Base-by-base conservation (phyloP, 2,797 vertebrate genomes). In the Sebastes cheni region DNA sequence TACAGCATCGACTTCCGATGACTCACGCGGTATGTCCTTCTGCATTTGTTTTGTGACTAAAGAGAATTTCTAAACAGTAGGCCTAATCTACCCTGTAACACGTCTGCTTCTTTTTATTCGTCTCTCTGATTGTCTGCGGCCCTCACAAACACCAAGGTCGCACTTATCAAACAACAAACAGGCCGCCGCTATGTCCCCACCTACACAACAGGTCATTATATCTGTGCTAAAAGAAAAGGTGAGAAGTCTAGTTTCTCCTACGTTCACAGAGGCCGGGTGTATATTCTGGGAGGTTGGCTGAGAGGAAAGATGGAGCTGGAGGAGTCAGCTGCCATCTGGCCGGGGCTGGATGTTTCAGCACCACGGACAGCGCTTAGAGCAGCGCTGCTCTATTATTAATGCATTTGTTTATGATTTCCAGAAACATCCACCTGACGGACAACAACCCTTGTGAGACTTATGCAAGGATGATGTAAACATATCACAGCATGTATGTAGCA, bases 291-390 rank as follows among this genome's bases (percentile, higher is more conserved):
- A 52, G 32, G 60, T 8, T 81, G 46, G 29, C 46, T 30, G 30
- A 52, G 34, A 67, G 13, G 56, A 54, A 10, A 8, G 20, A 52
- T 46, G 50, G 18, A 36, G 42, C 32, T 66, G 8, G 74, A 69
- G 66, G 72, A 80, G 62, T 55, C 74, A 82, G 81, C 67, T 59
- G 80, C 79, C 76, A 81, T 70, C 68, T 80, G 68, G 42, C 67
- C 75, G 8, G 36, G 54, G 23, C 67, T 50, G 75, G 46, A 66
- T 23, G 74, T 67, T 88, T 87, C 86, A 88, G 87, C 86, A 89
- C 83, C 87, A 56, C 30, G 81, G 86, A 87, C 75, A 86, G 87
- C 73, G 68, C 76, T 30, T 77, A 34, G 65, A 52, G 75, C 66
- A 27, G 22, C 50, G 1, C 72, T 64, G 39, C 34, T 82, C 36